Evolutionary conservation across 1,140 invertebrate species (phyloP).

Genomic region (Oreohelix idahoensis): DNA sequence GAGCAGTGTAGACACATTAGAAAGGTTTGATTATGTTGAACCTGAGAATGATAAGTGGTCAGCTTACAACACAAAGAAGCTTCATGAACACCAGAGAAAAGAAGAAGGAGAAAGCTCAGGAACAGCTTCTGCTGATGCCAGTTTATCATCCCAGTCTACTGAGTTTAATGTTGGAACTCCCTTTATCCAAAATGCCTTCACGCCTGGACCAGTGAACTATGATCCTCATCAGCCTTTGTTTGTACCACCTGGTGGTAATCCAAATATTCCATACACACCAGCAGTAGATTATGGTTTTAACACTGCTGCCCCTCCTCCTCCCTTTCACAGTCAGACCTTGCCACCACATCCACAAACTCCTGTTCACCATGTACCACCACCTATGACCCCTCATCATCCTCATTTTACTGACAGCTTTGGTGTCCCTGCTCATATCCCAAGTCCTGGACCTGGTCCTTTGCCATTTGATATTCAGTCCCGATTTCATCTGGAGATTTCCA

Average conservation of each 20-base stretch:
- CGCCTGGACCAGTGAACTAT: constrained; percentile 38
- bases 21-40: constrained; percentile 39
- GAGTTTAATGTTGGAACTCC: constrained; percentile 38
- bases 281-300: constrained; percentile 24
- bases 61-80: constrained; percentile 10
- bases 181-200: constrained; percentile 37
- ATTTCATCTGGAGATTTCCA: neutral
- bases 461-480: constrained; percentile 27
- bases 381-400: constrained; percentile 40
- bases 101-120: constrained; percentile 7
- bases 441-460: neutral
- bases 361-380: constrained; percentile 35
- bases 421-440: constrained; percentile 1
- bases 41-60: constrained; percentile 27
- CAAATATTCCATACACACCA: constrained; percentile 29
- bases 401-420: constrained; percentile 25
- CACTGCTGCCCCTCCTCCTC: constrained; percentile 29
- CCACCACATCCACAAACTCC: constrained; percentile 39
- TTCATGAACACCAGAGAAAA: constrained; percentile 22
- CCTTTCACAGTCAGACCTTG: constrained; percentile 41
- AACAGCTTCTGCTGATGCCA: constrained; percentile 2
- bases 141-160: constrained; percentile 23
- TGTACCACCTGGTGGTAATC: constrained; percentile 15
- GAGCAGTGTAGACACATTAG: constrained; percentile 38
- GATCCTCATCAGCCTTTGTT: constrained; percentile 39